phyloP scores from a whole-genome alignment of 2,888 invertebrate species.

The Pyrochroa serraticornis region DNA sequence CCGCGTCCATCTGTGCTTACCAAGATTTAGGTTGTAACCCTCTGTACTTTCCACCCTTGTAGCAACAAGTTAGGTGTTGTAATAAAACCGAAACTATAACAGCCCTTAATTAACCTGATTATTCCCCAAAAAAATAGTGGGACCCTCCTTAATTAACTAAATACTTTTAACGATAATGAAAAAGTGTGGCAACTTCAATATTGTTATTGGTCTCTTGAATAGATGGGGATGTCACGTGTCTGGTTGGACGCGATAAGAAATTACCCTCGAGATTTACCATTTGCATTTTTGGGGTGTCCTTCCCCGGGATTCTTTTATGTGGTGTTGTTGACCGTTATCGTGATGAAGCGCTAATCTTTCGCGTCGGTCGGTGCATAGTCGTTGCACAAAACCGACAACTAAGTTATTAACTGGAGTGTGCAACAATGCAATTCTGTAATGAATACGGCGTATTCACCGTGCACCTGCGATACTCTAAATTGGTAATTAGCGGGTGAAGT shows the following conservation, averaged over 20 bases:
- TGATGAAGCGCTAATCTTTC: slow-evolving; percentile 10
- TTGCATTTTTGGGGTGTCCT: slow-evolving; percentile 1
- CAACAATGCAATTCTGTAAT: slow-evolving; percentile 54
- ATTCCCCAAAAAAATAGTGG: slow-evolving; percentile 1
- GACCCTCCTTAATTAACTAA: slow-evolving; percentile 10
- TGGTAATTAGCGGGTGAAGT: slow-evolving; percentile 59
- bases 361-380: slow-evolving; percentile 11
- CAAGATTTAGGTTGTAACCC: slow-evolving; percentile 43
- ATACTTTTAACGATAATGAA: slow-evolving; percentile 39
- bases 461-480: slow-evolving; percentile 56
- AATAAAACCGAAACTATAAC: no score
- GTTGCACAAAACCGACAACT: slow-evolving; percentile 43
- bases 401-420: slow-evolving; percentile 53
- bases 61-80: slow-evolving; percentile 1
- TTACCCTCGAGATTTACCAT: slow-evolving; percentile 34
- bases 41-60: slow-evolving; percentile 44
- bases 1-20: slow-evolving; percentile 51
- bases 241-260: slow-evolving; percentile 45
- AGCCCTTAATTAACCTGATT: slow-evolving; percentile 10
- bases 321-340: no score
- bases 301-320: no score
- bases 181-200: slow-evolving; percentile 41
- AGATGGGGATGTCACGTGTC: slow-evolving; percentile 42
- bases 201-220: slow-evolving; percentile 37
- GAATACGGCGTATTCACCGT: slow-evolving; percentile 51